phyloP scores from a whole-genome alignment of 2,113 vertebrate genomes.

The Stomatorhinus ivindoensis region DNA sequence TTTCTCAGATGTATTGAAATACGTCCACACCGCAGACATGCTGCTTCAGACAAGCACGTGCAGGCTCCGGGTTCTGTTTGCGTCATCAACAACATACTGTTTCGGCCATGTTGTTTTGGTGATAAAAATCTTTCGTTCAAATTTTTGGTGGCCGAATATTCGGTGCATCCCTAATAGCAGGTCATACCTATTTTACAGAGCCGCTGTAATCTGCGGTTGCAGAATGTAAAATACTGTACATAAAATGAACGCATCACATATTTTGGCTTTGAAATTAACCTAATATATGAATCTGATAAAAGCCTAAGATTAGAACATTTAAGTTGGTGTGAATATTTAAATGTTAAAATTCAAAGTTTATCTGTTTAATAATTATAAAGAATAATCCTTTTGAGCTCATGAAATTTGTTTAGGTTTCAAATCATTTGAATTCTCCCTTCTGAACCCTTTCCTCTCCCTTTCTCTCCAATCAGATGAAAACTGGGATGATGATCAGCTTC shows the following conservation, averaged over 20 bases:
- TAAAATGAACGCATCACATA: background rate
- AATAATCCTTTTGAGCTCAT: background rate
- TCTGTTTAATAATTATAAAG: background rate
- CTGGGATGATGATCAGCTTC: slow-evolving; percentile 82
- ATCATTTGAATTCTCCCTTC: background rate
- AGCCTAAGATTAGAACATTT: background rate
- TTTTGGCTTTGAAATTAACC: background rate
- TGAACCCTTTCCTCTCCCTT: background rate
- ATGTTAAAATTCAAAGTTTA: background rate
- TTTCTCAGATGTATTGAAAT: too few relatives aligned
- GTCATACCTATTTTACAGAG: background rate
- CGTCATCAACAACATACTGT: too few relatives aligned
- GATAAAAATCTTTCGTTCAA: too few relatives aligned
- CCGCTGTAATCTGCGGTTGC: background rate
- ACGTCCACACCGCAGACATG: too few relatives aligned
- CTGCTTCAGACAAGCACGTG: too few relatives aligned
- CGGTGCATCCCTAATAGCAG: too few relatives aligned
- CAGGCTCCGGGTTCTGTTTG: too few relatives aligned
- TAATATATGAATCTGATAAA: background rate
- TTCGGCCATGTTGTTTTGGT: too few relatives aligned
- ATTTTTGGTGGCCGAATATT: too few relatives aligned
- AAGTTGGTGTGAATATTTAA: background rate
- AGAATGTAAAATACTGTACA: background rate
- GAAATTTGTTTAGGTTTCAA: background rate
- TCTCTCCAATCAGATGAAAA: slow-evolving; percentile 74